These are phyloP conservation scores for Pseudopleuronectes americanus DNA, from an alignment of 2,797 vertebrate species.

Conservation along the genomic window DNA sequence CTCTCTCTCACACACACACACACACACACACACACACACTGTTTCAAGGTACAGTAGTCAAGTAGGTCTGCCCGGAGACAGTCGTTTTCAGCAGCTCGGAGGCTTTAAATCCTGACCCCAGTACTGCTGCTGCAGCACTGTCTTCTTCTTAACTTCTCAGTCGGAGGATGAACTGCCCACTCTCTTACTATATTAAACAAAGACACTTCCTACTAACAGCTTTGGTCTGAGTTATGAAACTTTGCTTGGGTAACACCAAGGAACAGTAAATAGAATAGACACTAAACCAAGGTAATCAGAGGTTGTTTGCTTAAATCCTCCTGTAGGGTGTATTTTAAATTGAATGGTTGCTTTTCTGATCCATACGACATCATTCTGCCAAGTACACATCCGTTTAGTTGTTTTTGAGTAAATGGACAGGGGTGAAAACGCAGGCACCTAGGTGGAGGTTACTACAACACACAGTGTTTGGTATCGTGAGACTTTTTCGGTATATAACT, in stretches of 20 bases:
- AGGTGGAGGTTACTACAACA: too few species aligned
- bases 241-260: slow-evolving; percentile 36
- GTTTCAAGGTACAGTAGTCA: slow-evolving; percentile 53
- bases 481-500: background rate
- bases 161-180: slow-evolving; percentile 64
- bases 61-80: slow-evolving; percentile 47
- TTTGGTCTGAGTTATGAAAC: slow-evolving; percentile 70
- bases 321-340: background rate
- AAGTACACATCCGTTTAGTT: too few species aligned
- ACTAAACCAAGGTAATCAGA: slow-evolving; percentile 26
- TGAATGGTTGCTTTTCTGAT: too few species aligned
- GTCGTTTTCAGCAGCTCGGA: slow-evolving; percentile 27
- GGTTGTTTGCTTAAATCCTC: background rate
- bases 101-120: slow-evolving; percentile 54
- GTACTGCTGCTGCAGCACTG: slow-evolving; percentile 46
- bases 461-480: background rate
- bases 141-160: slow-evolving; percentile 57
- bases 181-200: slow-evolving; percentile 75
- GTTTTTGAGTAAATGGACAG: too few species aligned
- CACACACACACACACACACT: slow-evolving; percentile 3
- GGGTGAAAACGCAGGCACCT: too few species aligned
- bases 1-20: background rate
- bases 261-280: slow-evolving; percentile 16
- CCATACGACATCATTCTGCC: too few species aligned
- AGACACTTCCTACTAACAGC: slow-evolving; percentile 69